phyloP scores from a whole-genome alignment of 92 coral and sea anemone genomes.

The Paragorgia papillata region DNA sequence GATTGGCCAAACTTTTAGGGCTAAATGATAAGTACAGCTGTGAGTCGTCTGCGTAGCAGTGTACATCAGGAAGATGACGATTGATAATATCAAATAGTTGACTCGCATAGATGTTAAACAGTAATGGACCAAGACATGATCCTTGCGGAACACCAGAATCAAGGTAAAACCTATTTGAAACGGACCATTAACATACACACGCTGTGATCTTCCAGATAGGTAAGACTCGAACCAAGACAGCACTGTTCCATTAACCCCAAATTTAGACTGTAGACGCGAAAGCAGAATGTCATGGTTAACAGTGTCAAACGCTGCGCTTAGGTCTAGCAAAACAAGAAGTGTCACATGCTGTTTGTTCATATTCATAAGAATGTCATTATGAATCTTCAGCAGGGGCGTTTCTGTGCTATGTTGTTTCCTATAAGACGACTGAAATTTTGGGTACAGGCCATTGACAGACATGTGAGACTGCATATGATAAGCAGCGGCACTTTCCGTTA shows the following conservation, averaged over 20 bases:
- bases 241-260: constrained; percentile 44
- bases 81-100: constrained; percentile 47
- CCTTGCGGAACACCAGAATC: constrained; percentile 54
- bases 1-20: constrained; percentile 6
- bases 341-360: constrained; percentile 50
- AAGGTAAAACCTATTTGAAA: constrained; percentile 37
- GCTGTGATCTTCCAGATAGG: constrained; percentile 49
- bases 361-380: constrained; percentile 10
- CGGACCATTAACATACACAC: constrained; percentile 44
- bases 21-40: constrained; percentile 21
- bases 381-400: constrained; percentile 28
- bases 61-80: constrained; percentile 44
- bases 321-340: constrained; percentile 1
- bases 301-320: constrained; percentile 51
- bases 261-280: constrained; percentile 3
- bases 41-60: constrained; percentile 43
- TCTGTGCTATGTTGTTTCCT: constrained; percentile 54
- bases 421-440: constrained; percentile 20
- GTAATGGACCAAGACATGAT: constrained; percentile 48
- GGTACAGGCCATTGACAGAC: constrained; percentile 32
- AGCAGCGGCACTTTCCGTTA: constrained; percentile 56
- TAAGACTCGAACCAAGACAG: constrained; percentile 60
- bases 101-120: constrained; percentile 41
- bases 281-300: constrained; percentile 50
- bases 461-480: constrained; percentile 49